Base-by-base conservation (phyloP, 2,113 vertebrate species). In the Nothocercus nigrocapillus region DNA sequence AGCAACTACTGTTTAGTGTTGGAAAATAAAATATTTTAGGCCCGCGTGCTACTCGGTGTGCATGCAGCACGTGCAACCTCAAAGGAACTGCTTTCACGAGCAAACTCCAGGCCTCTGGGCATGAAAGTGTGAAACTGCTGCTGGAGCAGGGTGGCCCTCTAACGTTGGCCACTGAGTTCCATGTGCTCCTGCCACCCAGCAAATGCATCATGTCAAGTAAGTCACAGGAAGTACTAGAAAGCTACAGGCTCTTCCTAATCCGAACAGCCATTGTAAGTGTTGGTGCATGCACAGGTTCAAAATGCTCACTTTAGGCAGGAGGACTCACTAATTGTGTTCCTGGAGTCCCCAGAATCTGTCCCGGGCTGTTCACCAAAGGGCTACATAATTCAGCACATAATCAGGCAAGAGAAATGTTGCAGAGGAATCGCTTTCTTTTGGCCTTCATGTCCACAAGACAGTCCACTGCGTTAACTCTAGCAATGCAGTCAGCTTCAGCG, bases 1-100 rank as follows among this genome's bases (percentile, higher is more conserved):
- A 94, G 93, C 75, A 92, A 24, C 89, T n/a, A 67, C 34, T 49
- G 4, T 67, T 58, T 11, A 59, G 69, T 90, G 89, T 88, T 81
- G 74, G 73, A 88, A 84, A 94, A 92, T 69, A 42, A 76, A 82
- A 47, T 30, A 27, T 73, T 67, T 63, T 20, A 73, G 95, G 95
- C 95, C 96, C 66, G 27, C 0, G 1, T 82, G 84, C 76, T 61
- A 7, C 66, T 77, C 34, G 7, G 62, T 72, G 32, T 38, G 63
- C 75, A 74, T 42, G 64, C 15, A 88, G 83, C 86, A 59, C 74
- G 42, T 32, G 34, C 63, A 17, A 36, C 30, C 58, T 47, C 19
- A n/a, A 75, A 90, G 73, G 76, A 81, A 3, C 74, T 53, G 80
- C 72, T 83, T 34, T 63, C 30, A 21, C 4, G 66, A 54, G 5